Conservation (phyloP, 1,140 invertebrate genomes). For the Euura saliciscinereae region DNA sequence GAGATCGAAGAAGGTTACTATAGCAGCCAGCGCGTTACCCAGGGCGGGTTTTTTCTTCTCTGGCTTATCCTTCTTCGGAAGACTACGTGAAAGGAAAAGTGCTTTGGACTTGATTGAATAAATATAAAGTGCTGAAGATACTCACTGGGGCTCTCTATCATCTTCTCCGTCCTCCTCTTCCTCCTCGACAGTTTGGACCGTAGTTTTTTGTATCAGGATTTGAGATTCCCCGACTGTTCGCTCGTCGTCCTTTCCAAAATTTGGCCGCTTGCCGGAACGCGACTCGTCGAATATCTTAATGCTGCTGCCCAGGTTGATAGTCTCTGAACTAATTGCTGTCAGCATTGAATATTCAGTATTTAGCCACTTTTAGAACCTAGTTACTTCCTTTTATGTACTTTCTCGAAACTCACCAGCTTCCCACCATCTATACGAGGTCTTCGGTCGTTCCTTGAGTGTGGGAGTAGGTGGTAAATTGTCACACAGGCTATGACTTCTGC, state of each 20-base stretch:
- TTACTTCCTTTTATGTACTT: not conserved
- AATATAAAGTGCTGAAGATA: not conserved
- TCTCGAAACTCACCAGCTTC: conserved; percentile 22
- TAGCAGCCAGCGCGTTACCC: conserved; percentile 46
- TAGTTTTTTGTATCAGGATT: not conserved
- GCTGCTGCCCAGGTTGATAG: conserved; percentile 42
- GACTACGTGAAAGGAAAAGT: conserved; percentile 11
- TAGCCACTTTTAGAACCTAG: not conserved
- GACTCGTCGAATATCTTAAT: conserved; percentile 40
- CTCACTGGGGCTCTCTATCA: not conserved
- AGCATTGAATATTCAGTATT: conserved; percentile 11
- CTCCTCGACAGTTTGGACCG: not conserved
- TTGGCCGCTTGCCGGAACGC: too few species aligned
- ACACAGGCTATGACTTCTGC: conserved; percentile 10
- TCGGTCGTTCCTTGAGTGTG: not conserved
- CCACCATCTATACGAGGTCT: conserved; percentile 23
- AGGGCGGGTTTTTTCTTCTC: conserved; percentile 27
- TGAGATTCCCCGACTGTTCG: not conserved
- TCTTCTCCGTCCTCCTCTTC: not conserved
- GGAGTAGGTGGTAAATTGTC: not conserved
- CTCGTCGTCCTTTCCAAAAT: not conserved
- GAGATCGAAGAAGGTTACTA: conserved; percentile 61
- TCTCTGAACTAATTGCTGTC: conserved; percentile 33
- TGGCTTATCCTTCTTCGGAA: not conserved
- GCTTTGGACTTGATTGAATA: not conserved